Base-by-base conservation (phyloP, 2,797 vertebrate species). In the Malurus splendens region DNA sequence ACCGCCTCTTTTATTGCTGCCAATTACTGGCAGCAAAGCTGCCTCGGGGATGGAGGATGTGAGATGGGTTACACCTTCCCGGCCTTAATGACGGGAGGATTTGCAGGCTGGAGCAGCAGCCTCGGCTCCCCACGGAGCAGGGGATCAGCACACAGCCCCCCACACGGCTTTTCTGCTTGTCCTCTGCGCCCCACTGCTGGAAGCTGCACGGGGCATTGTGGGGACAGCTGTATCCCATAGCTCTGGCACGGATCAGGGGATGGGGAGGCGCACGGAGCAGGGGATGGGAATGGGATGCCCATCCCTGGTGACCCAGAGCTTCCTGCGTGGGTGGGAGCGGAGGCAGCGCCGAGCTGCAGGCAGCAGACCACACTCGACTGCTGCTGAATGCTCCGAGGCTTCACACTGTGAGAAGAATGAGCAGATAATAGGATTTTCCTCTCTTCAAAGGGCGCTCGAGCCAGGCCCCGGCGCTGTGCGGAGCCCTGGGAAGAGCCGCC, bases 351-450 rank as follows among this genome's bases (percentile, higher is more conserved):
- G 32, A 61, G 87, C 81, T 82, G 84, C 62, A 28, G 75, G 84
- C 70, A 61, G 68, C 82, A 74, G 91, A 89, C 90, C 90, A 94
- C 93, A 88, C 94, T 95, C 51, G 11, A 61, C 79, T 90, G 84
- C 92, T 62, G 83, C 81, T 90, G 94, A 91, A 92, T 30, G 94
- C 94, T 90, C 91, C 11, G 86, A 86, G 83, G 93, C 76, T 90
- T 93, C 93, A 85, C 81, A 18, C 93, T 89, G 94, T 0, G 90
- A 94, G 61, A 87, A 92, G 93, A 94, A 93, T 91, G 92, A 95
- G 95, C 92, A 93, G 90, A 93, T 94, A 93, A 94, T 93, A 79
- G 95, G 93, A 94, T 95, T 95, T 94, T 90, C 93, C 47, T 75
- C 82, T 90, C 89, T 91, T 95, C 94, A 93, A 95, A 95, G 95